These are phyloP conservation scores for Potorous gilbertii DNA, from an alignment of 2,797 vertebrate genomes.

Conservation along the genomic window DNA sequence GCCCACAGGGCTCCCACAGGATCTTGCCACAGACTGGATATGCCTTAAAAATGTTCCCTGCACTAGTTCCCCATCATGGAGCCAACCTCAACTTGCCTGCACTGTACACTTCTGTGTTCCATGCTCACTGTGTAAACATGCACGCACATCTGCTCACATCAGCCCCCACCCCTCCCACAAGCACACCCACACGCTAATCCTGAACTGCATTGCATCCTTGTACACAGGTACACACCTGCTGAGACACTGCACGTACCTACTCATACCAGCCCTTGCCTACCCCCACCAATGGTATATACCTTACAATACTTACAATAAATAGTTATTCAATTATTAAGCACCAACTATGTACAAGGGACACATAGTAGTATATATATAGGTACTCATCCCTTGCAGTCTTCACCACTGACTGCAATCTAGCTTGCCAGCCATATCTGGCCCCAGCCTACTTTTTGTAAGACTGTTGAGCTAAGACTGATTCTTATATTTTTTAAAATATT, in stretches of 20 bases:
- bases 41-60: not conserved
- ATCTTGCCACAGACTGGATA: not conserved
- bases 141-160: slow-evolving; percentile 2
- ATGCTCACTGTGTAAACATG: not conserved
- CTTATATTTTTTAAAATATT: not conserved
- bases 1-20: not conserved
- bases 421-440: not conserved
- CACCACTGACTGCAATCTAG: not conserved
- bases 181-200: not conserved
- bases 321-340: not conserved
- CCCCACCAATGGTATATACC: not conserved
- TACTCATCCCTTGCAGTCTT: not conserved
- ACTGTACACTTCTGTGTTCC: not conserved
- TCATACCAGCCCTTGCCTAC: not conserved
- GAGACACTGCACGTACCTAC: not conserved
- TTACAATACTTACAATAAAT: not conserved
- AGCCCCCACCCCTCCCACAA: not conserved
- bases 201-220: not conserved
- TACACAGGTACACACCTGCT: not conserved
- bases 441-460: not conserved
- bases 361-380: not conserved
- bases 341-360: not conserved
- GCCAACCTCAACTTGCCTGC: not conserved
- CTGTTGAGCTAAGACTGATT: not conserved
- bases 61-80: not conserved